Conservation (phyloP, 2,113 vertebrate species). For the Odobenus rosmarus region DNA sequence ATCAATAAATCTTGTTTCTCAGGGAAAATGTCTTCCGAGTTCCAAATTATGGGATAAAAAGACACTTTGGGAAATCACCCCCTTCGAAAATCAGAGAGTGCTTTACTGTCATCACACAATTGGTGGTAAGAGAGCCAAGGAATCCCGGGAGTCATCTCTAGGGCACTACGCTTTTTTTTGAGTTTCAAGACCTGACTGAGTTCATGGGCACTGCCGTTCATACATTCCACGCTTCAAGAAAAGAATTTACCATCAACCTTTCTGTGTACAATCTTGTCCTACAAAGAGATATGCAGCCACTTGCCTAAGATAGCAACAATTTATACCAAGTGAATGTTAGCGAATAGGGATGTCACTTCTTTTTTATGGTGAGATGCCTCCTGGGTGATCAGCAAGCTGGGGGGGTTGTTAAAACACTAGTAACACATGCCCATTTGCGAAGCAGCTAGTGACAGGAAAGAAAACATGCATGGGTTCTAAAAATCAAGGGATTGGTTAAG, state of each 20-base stretch:
- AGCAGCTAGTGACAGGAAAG: neutral
- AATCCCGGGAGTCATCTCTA: neutral
- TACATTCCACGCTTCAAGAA: neutral
- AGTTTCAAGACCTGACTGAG: neutral
- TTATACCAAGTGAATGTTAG: constrained; percentile 26
- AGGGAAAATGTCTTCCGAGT: neutral
- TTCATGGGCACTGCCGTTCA: neutral
- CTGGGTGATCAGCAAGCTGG: neutral
- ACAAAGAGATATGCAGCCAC: neutral
- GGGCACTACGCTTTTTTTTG: neutral
- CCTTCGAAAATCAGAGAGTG: neutral
- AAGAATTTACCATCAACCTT: neutral
- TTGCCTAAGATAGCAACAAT: neutral
- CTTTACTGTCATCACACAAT: neutral
- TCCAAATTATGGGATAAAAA: neutral
- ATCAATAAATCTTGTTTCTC: neutral
- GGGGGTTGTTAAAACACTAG: neutral
- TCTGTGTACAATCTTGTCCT: neutral
- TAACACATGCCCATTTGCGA: neutral
- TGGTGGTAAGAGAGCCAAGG: neutral
- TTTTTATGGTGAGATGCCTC: constrained; percentile 3
- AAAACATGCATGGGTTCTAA: neutral
- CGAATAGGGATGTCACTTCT: neutral
- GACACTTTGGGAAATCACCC: neutral
- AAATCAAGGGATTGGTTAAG: constrained; percentile 3